Evolutionary conservation across 2,888 invertebrate genomes (phyloP).

Genomic region (Gasteruption jaculator): DNA sequence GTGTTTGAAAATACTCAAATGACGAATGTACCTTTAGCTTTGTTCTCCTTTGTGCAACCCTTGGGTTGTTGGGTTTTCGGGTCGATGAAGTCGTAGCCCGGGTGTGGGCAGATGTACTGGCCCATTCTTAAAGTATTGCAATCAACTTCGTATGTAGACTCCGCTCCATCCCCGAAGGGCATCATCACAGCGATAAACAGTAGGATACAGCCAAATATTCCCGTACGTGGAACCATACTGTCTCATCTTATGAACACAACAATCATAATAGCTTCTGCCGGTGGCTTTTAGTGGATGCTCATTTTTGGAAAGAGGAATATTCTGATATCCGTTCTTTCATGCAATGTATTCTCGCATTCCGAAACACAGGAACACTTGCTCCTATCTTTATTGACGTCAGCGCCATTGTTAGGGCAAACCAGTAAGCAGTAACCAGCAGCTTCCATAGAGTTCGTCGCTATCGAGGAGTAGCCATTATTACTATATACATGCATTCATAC

Average conservation of each 20-base stretch:
- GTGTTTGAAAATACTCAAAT: not conserved
- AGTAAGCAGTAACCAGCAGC: too few relatives aligned
- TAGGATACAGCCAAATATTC: constrained; percentile 25
- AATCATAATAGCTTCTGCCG: too few relatives aligned
- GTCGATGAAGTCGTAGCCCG: constrained; percentile 72
- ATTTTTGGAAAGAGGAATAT: too few relatives aligned
- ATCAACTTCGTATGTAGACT: constrained; percentile 54
- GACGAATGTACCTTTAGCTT: constrained; percentile 65
- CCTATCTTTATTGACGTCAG: too few relatives aligned
- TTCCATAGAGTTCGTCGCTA: too few relatives aligned
- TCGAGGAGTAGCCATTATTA: too few relatives aligned
- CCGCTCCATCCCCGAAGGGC: constrained; percentile 30
- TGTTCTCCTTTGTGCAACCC: constrained; percentile 75
- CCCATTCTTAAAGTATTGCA: constrained; percentile 73
- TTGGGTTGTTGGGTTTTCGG: constrained; percentile 81
- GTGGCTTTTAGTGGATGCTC: too few relatives aligned
- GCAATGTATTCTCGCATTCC: too few relatives aligned
- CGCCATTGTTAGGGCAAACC: too few relatives aligned
- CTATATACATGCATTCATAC: too few relatives aligned
- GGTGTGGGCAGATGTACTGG: constrained; percentile 80
- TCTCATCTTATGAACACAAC: constrained; percentile 34
- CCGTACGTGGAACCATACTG: constrained; percentile 28
- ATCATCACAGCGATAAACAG: constrained; percentile 27
- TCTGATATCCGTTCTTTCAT: too few relatives aligned
- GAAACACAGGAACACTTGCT: too few relatives aligned